Conservation (phyloP, 2,797 vertebrate genomes). For the Chromobotia macracanthus region DNA sequence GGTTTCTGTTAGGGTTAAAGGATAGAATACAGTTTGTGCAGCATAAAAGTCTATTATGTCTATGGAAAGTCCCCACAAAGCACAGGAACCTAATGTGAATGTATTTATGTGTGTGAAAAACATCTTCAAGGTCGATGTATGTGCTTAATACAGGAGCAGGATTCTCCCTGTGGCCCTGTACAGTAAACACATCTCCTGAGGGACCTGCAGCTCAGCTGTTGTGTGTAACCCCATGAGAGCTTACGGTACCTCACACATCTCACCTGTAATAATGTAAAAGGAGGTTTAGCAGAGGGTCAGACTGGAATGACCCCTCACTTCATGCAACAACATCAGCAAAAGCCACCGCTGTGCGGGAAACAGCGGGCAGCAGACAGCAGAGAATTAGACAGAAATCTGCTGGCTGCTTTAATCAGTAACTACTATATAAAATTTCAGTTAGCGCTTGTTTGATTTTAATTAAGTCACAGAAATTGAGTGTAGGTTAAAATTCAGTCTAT, state of each 20-base stretch:
- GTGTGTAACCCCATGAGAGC: conserved; percentile 42
- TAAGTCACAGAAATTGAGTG: conserved; percentile 39
- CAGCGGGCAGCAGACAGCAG: background rate
- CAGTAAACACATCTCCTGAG: conserved; percentile 52
- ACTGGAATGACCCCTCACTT: conserved; percentile 27
- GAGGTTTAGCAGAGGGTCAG: conserved; percentile 45
- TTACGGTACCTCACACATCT: conserved; percentile 38
- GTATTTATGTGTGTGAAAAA: conserved; percentile 30
- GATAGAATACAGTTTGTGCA: too few relatives aligned
- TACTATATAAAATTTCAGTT: conserved; percentile 22
- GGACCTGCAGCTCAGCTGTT: conserved; percentile 41
- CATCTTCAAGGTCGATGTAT: conserved; percentile 58
- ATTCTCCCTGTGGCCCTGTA: conserved; percentile 41
- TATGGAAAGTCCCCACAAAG: too few relatives aligned
- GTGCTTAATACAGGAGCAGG: conserved; percentile 39
- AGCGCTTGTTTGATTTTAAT: conserved; percentile 44
- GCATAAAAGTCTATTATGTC: too few relatives aligned
- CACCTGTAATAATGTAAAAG: conserved; percentile 56
- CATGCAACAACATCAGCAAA: conserved; percentile 39
- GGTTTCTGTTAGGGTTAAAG: too few relatives aligned
- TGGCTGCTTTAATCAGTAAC: conserved; percentile 25
- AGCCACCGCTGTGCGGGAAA: conserved; percentile 9
- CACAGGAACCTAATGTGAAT: too few relatives aligned
- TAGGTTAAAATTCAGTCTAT: conserved; percentile 43
- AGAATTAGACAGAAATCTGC: background rate